Percentiles rank a stretch among this genome's conserved stretches.
phyloP scores from a whole-genome alignment of 2,888 invertebrate species.

The Xanthorhoe designata region DNA sequence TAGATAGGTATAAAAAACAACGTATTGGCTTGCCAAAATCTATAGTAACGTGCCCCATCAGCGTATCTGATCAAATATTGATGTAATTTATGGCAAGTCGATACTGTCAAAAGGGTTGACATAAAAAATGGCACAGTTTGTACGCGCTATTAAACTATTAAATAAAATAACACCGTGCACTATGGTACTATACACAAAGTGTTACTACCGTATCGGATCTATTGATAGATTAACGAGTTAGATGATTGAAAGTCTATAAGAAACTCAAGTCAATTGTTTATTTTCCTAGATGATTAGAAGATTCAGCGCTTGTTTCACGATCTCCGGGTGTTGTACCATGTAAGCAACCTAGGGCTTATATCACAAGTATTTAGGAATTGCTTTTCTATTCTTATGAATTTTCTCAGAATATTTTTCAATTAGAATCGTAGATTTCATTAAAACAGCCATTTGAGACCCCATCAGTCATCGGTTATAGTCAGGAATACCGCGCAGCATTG shows the following conservation, averaged over 20 bases:
- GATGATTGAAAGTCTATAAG: background rate
- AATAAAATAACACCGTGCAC: constrained; percentile 54
- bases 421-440: too few relatives aligned
- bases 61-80: constrained; percentile 80
- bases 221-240: constrained; percentile 1
- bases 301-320: too few relatives aligned
- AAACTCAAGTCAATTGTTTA: background rate
- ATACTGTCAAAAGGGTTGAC: constrained; percentile 76
- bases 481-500: too few relatives aligned
- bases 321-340: too few relatives aligned
- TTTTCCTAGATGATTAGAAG: too few relatives aligned
- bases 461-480: too few relatives aligned
- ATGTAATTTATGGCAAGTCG: constrained; percentile 77
- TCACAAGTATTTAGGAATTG: too few relatives aligned
- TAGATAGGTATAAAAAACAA: background rate
- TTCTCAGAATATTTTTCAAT: too few relatives aligned
- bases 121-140: constrained; percentile 66
- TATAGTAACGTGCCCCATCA: constrained; percentile 37
- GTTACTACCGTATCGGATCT: background rate
- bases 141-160: constrained; percentile 75
- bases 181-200: constrained; percentile 15
- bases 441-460: too few relatives aligned
- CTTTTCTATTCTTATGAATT: too few relatives aligned
- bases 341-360: too few relatives aligned
- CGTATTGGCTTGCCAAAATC: constrained; percentile 9